Evolutionary conservation across 2,797 vertebrate species (phyloP).

Genomic region (Thaleichthys pacificus): DNA sequence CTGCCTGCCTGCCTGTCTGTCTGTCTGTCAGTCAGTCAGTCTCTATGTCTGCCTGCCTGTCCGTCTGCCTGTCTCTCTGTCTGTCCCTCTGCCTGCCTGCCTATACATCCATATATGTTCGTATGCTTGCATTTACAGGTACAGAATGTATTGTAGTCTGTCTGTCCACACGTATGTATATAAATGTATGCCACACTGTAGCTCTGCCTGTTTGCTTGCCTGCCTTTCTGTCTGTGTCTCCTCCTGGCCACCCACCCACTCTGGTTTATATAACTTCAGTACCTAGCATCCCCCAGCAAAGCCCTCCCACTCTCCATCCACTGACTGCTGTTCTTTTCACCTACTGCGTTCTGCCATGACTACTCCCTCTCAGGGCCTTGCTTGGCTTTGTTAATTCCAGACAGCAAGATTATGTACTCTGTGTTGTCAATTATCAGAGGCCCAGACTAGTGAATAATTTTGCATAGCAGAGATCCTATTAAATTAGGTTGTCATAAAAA

Average conservation of each 20-base stretch:
- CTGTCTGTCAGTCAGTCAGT: not conserved
- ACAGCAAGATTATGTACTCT: slow-evolving; percentile 18
- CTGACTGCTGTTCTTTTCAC: slow-evolving; percentile 17
- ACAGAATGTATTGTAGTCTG: not conserved
- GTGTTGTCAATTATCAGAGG: slow-evolving; percentile 12
- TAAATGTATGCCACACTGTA: no score
- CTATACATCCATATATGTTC: not conserved
- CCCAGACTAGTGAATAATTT: slow-evolving; percentile 56
- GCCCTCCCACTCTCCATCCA: slow-evolving; percentile 20
- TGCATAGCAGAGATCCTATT: slow-evolving; percentile 20
- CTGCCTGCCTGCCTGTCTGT: not conserved
- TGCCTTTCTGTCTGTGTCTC: not conserved
- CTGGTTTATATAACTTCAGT: slow-evolving; percentile 33
- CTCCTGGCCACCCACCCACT: slow-evolving; percentile 12
- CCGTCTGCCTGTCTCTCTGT: not conserved
- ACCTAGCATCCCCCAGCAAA: not conserved
- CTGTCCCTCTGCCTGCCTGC: not conserved
- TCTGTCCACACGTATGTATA: not conserved
- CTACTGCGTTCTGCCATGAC: slow-evolving; percentile 18
- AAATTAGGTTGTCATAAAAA: slow-evolving; percentile 18
- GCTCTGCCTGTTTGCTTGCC: not conserved
- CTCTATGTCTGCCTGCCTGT: not conserved
- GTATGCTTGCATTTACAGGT: not conserved
- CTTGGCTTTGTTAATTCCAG: not conserved
- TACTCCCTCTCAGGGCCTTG: not conserved